Conservation (phyloP, 1,140 invertebrate species). For the Pollicipes pollicipes region DNA sequence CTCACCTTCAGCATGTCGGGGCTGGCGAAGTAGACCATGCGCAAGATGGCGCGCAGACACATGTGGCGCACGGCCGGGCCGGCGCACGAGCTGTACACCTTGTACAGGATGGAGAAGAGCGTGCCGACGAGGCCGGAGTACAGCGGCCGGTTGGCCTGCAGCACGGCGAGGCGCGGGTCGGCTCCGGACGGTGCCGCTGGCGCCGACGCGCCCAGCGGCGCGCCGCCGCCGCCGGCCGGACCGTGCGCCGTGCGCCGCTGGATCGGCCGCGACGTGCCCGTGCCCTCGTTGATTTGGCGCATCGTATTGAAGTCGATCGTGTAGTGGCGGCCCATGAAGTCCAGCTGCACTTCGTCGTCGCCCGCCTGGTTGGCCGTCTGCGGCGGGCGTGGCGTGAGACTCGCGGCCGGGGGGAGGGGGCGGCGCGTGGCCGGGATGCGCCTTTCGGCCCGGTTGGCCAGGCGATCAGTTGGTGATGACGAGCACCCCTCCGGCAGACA, state of each 20-base stretch:
- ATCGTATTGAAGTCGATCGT: slow-evolving; percentile 90
- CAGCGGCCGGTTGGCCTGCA: slow-evolving; percentile 45
- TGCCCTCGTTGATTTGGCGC: slow-evolving; percentile 97
- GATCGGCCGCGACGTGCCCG: slow-evolving; percentile 75
- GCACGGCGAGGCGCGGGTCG: slow-evolving; percentile 46
- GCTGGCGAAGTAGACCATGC: slow-evolving; percentile 87
- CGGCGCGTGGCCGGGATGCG: no score
- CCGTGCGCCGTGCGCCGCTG: slow-evolving; percentile 38
- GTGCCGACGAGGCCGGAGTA: slow-evolving; percentile 65
- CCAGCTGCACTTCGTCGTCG: neutral
- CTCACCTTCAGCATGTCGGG: slow-evolving; percentile 52
- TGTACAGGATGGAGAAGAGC: slow-evolving; percentile 47
- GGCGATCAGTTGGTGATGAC: no score
- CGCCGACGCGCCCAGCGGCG: slow-evolving; percentile 1
- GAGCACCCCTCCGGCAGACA: no score
- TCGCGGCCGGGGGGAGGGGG: no score
- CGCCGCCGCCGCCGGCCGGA: slow-evolving; percentile 3
- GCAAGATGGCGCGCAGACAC: slow-evolving; percentile 79
- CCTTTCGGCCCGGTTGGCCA: no score
- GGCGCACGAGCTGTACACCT: slow-evolving; percentile 86
- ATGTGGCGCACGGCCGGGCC: slow-evolving; percentile 93
- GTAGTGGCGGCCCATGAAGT: slow-evolving; percentile 54
- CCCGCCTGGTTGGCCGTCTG: neutral
- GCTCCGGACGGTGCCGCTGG: slow-evolving; percentile 13
- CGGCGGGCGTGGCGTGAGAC: no score